Percentiles rank a stretch among this genome's conserved stretches.
Conservation (phyloP, 2,797 vertebrate genomes). For the Syngnathus rostellatus region DNA sequence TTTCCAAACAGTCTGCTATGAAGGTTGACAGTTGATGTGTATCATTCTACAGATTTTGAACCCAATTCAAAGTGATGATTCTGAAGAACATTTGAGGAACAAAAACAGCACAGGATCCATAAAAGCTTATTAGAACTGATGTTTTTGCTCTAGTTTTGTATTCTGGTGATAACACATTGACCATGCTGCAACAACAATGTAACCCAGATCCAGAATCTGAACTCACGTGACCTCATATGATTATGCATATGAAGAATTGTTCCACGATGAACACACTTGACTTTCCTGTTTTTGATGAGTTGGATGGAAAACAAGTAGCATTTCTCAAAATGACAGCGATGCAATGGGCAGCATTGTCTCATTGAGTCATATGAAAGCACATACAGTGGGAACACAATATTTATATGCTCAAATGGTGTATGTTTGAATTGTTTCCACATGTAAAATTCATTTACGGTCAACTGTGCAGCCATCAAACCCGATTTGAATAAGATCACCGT, state of each 20-base stretch:
- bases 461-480: too few relatives aligned
- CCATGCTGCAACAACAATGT: conserved; percentile 37
- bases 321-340: conserved; percentile 26
- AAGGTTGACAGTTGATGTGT: conserved; percentile 31
- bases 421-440: too few relatives aligned
- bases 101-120: conserved; percentile 12
- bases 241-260: conserved; percentile 49
- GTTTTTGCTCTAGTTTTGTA: conserved; percentile 12
- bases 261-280: conserved; percentile 29
- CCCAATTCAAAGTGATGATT: background rate
- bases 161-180: conserved; percentile 10
- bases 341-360: background rate
- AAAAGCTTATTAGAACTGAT: conserved; percentile 13
- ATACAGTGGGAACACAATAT: too few relatives aligned
- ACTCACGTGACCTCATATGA: conserved; percentile 27
- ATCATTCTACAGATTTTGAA: conserved; percentile 23
- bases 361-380: too few relatives aligned
- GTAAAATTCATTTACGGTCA: too few relatives aligned
- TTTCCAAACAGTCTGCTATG: background rate
- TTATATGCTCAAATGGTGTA: too few relatives aligned
- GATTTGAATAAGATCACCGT: too few relatives aligned
- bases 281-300: conserved; percentile 26
- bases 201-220: conserved; percentile 46
- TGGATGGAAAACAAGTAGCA: conserved; percentile 46
- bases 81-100: background rate